phyloP scores from a whole-genome alignment of 2,888 invertebrate species.

The Zaprionus obscuricornis region DNA sequence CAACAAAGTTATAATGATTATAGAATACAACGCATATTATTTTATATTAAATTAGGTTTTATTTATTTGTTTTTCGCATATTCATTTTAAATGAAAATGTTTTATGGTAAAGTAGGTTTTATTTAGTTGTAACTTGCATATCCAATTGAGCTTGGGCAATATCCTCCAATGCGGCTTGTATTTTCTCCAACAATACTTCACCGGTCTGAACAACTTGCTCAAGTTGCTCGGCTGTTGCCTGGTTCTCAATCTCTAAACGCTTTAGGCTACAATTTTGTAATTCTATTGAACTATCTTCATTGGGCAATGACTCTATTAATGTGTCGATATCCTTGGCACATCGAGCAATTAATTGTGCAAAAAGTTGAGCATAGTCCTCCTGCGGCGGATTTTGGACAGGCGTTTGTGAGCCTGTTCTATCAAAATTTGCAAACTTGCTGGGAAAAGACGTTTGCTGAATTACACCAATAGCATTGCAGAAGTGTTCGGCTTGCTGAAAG shows the following conservation, averaged over 20 bases:
- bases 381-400: constrained; percentile 90
- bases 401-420: constrained; percentile 92
- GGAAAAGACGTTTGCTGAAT: constrained; percentile 97
- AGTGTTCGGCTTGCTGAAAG: constrained; percentile 97
- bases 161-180: constrained; percentile 95
- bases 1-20: not conserved
- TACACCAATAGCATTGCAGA: constrained; percentile 98
- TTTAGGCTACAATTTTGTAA: constrained; percentile 93
- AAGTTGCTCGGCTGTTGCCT: constrained; percentile 93
- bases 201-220: constrained; percentile 94
- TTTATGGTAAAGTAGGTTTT: constrained; percentile 32
- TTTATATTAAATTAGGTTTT: not conserved
- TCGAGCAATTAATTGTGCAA: constrained; percentile 96
- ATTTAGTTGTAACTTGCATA: constrained; percentile 84
- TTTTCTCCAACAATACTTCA: constrained; percentile 92
- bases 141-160: constrained; percentile 96
- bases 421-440: constrained; percentile 96
- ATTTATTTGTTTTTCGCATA: constrained; percentile 7
- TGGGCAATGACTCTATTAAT: constrained; percentile 96
- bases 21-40: not conserved
- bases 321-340: constrained; percentile 99
- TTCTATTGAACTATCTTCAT: constrained; percentile 97
- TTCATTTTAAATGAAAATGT: constrained; percentile 15
- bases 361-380: constrained; percentile 95
- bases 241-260: constrained; percentile 94